These are phyloP conservation scores for Parthenolecanium corni DNA, from an alignment of 2,888 invertebrate genomes.

Conservation along the genomic window DNA sequence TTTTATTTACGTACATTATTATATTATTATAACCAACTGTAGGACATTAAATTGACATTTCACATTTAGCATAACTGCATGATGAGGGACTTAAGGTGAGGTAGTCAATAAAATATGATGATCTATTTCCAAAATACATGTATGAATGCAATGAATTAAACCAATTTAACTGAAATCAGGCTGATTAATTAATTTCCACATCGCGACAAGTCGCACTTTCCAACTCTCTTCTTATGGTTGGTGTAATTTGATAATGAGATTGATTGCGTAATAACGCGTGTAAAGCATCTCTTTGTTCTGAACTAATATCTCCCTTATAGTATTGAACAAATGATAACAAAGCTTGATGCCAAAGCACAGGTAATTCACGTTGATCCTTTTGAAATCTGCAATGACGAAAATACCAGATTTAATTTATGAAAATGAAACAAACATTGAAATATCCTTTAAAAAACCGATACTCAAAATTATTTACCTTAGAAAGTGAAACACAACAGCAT, in stretches of 20 bases:
- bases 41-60: too few relatives aligned
- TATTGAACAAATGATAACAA: conserved; percentile 86
- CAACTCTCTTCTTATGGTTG: conserved; percentile 77
- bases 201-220: conserved; percentile 72
- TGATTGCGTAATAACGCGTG: conserved; percentile 65
- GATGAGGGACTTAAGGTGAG: too few relatives aligned
- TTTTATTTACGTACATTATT: too few relatives aligned
- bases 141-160: too few relatives aligned
- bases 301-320: conserved; percentile 87
- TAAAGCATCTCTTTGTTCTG: conserved; percentile 81
- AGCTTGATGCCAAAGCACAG: conserved; percentile 95
- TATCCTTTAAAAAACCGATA: too few relatives aligned
- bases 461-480: conserved; percentile 50
- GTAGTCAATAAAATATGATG: too few relatives aligned
- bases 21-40: too few relatives aligned
- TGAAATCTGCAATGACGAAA: conserved; percentile 54
- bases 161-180: too few relatives aligned
- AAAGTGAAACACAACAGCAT: conserved; percentile 90
- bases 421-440: too few relatives aligned
- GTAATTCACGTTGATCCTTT: conserved; percentile 67
- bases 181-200: conserved; percentile 44
- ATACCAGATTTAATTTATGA: neutral
- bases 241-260: conserved; percentile 56
- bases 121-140: too few relatives aligned
- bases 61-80: too few relatives aligned